Percentiles rank a stretch among this genome's conserved stretches.
These are phyloP conservation scores for Gopherus evgoodei DNA, from an alignment of 2,113 vertebrate genomes.

Conservation along the genomic window DNA sequence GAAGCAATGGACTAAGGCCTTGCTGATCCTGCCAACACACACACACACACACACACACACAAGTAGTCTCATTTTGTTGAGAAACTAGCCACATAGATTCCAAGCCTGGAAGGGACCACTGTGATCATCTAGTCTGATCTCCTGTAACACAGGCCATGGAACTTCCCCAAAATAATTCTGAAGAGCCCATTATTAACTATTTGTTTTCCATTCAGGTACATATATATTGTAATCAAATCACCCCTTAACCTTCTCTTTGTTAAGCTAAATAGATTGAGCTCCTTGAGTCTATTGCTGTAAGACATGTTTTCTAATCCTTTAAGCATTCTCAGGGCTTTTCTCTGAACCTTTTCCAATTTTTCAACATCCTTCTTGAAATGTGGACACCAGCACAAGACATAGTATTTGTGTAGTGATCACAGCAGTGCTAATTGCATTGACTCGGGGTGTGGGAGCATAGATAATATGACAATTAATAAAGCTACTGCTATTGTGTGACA, in stretches of 20 bases:
- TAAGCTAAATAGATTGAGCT: neutral
- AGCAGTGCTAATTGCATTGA: neutral
- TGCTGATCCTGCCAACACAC: neutral
- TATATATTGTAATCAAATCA: neutral
- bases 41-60: neutral
- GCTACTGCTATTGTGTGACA: neutral
- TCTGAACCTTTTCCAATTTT: neutral
- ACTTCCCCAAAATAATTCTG: neutral
- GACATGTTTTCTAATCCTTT: neutral
- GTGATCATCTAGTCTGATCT: neutral
- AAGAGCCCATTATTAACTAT: neutral
- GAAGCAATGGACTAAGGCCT: neutral
- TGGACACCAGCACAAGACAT: neutral
- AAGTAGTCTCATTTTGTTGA: neutral
- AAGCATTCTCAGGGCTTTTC: neutral
- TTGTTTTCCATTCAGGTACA: neutral
- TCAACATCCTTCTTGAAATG: neutral
- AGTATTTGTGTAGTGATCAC: neutral
- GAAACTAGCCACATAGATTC: neutral
- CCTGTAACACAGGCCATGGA: neutral
- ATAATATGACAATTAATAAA: neutral
- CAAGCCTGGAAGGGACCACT: neutral
- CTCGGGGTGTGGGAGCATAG: neutral
- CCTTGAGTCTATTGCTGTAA: neutral
- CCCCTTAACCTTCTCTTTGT: neutral